phyloP scores from a whole-genome alignment of 2,797 vertebrate species.

The Lagorchestes hirsutus region DNA sequence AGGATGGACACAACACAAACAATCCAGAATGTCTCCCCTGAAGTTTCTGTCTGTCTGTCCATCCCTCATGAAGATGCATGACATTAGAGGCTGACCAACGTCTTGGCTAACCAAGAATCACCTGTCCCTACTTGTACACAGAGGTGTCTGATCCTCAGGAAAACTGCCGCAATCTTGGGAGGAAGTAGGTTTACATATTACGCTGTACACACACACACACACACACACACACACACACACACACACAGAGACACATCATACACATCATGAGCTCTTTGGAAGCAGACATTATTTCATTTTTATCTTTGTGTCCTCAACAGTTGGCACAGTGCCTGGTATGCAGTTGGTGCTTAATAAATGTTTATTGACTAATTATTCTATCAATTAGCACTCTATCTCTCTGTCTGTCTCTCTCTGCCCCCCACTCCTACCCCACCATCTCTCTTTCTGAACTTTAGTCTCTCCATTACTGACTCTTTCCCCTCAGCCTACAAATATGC shows the following conservation, averaged over 20 bases:
- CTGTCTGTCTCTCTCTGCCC: background rate
- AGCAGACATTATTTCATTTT: background rate
- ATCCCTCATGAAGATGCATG: background rate
- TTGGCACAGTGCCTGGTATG: too few relatives aligned
- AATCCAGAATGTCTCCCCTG: background rate
- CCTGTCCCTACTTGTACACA: background rate
- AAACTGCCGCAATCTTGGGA: background rate
- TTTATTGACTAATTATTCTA: background rate
- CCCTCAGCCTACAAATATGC: background rate
- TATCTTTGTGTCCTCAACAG: background rate
- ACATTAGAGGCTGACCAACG: background rate
- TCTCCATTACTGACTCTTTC: background rate
- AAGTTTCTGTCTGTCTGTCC: background rate
- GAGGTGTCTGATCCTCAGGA: background rate
- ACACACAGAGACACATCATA: background rate
- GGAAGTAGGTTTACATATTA: background rate
- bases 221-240: too few relatives aligned
- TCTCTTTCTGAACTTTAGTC: background rate
- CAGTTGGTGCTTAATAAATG: too few relatives aligned
- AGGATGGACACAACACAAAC: too few relatives aligned
- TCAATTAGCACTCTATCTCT: background rate
- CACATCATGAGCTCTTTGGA: background rate
- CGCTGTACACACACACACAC: background rate
- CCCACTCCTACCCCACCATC: background rate
- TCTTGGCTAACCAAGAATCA: background rate